Percentiles rank a stretch among this genome's conserved stretches.
Conservation (phyloP, 92 coral and sea anemone genomes). For the Virgularia gustaviana region DNA sequence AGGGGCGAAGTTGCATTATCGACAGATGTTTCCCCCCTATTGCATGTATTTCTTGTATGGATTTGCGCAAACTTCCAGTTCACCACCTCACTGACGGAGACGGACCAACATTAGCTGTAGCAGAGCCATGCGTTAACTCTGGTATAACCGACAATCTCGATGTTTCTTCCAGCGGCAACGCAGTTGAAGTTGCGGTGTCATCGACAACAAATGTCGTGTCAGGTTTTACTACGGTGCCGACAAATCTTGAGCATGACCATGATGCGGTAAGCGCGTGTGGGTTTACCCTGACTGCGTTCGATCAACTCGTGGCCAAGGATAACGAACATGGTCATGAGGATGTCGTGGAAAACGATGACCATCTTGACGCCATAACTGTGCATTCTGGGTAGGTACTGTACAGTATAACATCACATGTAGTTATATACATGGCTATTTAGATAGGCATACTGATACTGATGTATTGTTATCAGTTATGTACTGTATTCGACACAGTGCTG, state of each 20-base stretch:
- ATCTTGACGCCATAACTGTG: neutral
- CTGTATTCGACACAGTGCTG: no score
- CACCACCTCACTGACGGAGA: neutral
- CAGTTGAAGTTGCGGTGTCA: neutral
- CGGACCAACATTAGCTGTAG: neutral
- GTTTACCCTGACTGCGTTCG: conserved; percentile 1
- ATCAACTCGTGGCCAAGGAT: neutral
- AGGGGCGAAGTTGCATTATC: neutral
- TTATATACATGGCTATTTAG: neutral
- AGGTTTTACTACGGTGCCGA: neutral
- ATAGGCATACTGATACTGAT: no score
- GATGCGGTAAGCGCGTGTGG: neutral
- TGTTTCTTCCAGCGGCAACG: neutral
- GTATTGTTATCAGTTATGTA: no score
- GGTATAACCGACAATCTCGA: no score
- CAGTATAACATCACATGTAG: neutral
- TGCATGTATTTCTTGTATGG: neutral
- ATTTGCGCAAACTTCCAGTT: conserved; percentile 2
- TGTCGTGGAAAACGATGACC: neutral
- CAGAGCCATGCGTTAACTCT: neutral
- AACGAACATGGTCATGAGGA: no score
- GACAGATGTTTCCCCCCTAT: conserved; percentile 2
- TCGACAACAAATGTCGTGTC: neutral
- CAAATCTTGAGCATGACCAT: neutral
- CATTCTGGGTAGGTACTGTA: neutral